Conservation (phyloP, 2,888 invertebrate species). For the Pollenia griseotomentosa region DNA sequence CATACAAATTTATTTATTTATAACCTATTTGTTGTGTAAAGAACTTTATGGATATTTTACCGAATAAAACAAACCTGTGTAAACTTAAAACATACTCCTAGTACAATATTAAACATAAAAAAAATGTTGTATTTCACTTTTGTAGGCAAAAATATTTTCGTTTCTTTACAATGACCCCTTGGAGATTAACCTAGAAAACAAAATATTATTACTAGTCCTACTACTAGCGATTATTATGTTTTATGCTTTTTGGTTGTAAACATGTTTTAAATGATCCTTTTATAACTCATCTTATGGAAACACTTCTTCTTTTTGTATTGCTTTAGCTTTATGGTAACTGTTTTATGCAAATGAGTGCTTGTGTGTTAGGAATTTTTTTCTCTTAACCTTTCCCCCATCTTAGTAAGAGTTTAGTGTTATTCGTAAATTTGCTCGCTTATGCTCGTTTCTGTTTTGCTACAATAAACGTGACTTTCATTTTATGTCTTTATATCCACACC, state of each 20-base stretch:
- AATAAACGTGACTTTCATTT: conserved; percentile 59
- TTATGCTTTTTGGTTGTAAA: neutral
- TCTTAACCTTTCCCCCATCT: neutral
- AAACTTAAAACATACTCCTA: conserved; percentile 3
- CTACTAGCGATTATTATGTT: conserved; percentile 24
- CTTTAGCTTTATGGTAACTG: neutral
- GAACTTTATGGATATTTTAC: conserved; percentile 7
- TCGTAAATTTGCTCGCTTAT: neutral
- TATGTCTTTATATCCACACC: neutral
- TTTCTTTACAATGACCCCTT: conserved; percentile 61
- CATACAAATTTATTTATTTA: conserved; percentile 19
- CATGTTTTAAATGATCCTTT: conserved; percentile 38
- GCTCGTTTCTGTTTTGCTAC: neutral
- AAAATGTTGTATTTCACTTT: conserved; percentile 55
- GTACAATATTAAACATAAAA: conserved; percentile 6
- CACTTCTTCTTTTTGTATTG: neutral
- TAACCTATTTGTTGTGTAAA: conserved; percentile 3
- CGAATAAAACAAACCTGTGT: conserved; percentile 11
- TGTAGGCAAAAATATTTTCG: conserved; percentile 6
- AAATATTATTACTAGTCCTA: conserved; percentile 53
- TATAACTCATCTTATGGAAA: conserved; percentile 41
- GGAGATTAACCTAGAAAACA: conserved; percentile 54
- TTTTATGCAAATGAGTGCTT: conserved; percentile 34
- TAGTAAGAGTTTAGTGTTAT: neutral
- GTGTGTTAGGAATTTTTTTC: neutral